A percentile compares a stretch with the other conserved stretches of the same genome.
phyloP scores from a whole-genome alignment of 2,797 vertebrate genomes.

The Bradypodion pumilum region DNA sequence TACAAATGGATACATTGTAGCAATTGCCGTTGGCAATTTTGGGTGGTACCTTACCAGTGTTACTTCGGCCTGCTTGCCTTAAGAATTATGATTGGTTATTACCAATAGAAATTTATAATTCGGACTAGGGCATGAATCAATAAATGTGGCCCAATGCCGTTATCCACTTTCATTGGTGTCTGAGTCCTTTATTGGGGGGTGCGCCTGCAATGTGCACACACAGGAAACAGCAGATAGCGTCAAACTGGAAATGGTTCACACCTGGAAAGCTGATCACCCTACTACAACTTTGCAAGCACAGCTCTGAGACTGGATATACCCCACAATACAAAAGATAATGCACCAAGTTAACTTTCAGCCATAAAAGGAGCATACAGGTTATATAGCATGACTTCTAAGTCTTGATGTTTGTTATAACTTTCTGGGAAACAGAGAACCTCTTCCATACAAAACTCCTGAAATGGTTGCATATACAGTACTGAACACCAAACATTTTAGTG shows the following conservation, averaged over 20 bases:
- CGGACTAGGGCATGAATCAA: too few species aligned
- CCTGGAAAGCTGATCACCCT: not conserved
- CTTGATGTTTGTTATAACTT: not conserved
- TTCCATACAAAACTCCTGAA: not conserved
- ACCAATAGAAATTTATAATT: too few species aligned
- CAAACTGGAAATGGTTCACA: not conserved
- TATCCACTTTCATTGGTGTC: too few species aligned
- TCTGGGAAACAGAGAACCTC: not conserved
- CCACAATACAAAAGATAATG: not conserved
- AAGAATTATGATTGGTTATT: too few species aligned
- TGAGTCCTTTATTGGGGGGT: too few species aligned
- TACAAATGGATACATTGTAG: too few species aligned
- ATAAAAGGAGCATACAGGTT: not conserved
- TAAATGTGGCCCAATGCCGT: too few species aligned
- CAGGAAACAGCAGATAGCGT: not conserved
- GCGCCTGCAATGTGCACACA: not conserved
- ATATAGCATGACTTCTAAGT: too few species aligned
- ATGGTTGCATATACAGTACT: not conserved
- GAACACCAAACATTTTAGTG: not conserved
- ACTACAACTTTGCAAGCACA: not conserved
- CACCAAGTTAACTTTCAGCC: not conserved
- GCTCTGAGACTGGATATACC: not conserved
- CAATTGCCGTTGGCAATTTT: too few species aligned
- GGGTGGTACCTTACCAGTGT: too few species aligned
- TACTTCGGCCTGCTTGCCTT: too few species aligned